Percentiles rank a stretch among this genome's conserved stretches.
These are phyloP conservation scores for Eulithis prunata DNA, from an alignment of 2,888 invertebrate species.

Conservation along the genomic window DNA sequence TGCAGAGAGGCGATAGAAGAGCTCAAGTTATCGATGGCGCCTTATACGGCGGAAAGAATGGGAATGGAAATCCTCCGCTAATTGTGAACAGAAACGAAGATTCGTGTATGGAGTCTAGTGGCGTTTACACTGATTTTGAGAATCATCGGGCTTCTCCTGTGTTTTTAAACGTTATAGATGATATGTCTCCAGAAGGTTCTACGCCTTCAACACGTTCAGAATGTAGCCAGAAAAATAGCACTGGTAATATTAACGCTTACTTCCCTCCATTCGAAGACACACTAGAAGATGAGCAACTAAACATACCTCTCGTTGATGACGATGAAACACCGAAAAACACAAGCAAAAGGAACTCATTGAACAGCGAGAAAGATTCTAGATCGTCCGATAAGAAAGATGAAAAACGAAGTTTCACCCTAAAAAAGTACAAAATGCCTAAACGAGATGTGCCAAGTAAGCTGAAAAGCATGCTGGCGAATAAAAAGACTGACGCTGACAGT, in stretches of 20 bases:
- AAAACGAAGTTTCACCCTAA: conserved; percentile 82
- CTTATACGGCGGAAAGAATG: conserved; percentile 90
- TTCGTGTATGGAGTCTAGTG: conserved; percentile 94
- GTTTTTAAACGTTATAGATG: conserved; percentile 85
- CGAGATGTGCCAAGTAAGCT: conserved; percentile 90
- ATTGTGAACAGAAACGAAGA: conserved; percentile 87
- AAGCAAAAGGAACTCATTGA: conserved; percentile 76
- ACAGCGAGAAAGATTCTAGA: conserved; percentile 71
- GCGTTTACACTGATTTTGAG: conserved; percentile 94
- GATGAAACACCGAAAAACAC: conserved; percentile 70
- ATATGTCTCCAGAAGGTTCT: conserved; percentile 87
- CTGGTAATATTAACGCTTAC: conserved; percentile 62
- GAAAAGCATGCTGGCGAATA: conserved; percentile 87
- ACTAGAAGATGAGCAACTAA: conserved; percentile 58
- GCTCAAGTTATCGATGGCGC: conserved; percentile 96
- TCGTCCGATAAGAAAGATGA: conserved; percentile 80
- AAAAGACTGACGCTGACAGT: conserved; percentile 80
- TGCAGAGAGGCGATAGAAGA: conserved; percentile 88
- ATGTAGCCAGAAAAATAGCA: conserved; percentile 78
- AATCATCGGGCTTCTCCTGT: conserved; percentile 83
- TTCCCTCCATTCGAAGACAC: conserved; percentile 63
- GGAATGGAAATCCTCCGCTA: conserved; percentile 80
- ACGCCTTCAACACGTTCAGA: conserved; percentile 83
- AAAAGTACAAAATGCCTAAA: conserved; percentile 91
- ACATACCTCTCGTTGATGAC: conserved; percentile 56